Evolutionary conservation across 2,113 vertebrate genomes (phyloP).

Genomic region (Picathartes gymnocephalus): DNA sequence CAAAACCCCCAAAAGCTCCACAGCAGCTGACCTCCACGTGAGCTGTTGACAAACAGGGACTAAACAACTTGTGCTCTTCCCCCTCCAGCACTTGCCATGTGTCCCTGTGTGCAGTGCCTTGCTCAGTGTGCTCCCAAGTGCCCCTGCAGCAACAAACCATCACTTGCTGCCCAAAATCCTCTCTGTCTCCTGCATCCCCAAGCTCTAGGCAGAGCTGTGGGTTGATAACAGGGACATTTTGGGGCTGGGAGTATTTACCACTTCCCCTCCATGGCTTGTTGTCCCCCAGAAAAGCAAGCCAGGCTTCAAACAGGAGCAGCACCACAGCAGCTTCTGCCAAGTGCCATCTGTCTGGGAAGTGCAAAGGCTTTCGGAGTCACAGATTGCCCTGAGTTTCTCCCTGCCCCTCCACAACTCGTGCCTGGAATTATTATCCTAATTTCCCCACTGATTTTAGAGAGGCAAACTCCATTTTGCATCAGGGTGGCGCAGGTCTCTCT

Average conservation of each 20-base stretch:
- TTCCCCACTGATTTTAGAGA: neutral
- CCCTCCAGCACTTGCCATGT: neutral
- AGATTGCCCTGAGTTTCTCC: neutral
- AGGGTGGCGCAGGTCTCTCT: neutral
- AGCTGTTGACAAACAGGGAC: neutral
- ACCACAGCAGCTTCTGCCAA: neutral
- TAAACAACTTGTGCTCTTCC: neutral
- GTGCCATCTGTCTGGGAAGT: neutral
- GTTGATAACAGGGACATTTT: neutral
- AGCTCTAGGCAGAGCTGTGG: neutral
- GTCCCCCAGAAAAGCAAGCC: neutral
- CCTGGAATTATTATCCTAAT: neutral
- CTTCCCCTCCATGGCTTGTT: rapidly evolving
- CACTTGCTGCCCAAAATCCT: neutral
- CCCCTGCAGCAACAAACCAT: neutral
- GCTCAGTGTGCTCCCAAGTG: neutral
- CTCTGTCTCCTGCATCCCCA: neutral
- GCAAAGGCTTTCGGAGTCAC: neutral
- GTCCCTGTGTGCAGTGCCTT: rapidly evolving
- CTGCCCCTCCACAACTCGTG: rapidly evolving
- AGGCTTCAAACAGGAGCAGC: rapidly evolving
- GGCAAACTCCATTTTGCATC: neutral
- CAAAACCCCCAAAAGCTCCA: neutral
- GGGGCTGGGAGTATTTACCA: rapidly evolving
- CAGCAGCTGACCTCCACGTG: neutral